phyloP scores from a whole-genome alignment of 2,888 invertebrate genomes.

The Platerodrilus igneus region DNA sequence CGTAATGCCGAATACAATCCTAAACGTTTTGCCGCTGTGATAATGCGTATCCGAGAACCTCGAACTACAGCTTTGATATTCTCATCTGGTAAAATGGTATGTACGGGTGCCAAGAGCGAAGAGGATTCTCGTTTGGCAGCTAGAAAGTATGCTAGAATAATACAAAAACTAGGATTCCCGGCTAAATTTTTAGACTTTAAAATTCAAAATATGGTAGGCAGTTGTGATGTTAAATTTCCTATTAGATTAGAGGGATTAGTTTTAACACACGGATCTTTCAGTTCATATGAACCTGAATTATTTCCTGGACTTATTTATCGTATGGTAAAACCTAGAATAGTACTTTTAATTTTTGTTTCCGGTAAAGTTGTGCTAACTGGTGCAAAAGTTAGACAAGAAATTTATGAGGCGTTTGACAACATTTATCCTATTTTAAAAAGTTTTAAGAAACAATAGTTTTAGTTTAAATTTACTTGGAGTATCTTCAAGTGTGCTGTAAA shows the following conservation, averaged over 20 bases:
- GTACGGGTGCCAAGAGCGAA: conserved; percentile 82
- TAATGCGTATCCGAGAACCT: conserved; percentile 90
- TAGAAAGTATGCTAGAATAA: conserved; percentile 75
- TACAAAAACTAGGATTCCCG: conserved; percentile 74
- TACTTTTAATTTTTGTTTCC: conserved; percentile 76
- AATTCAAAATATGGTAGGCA: conserved; percentile 83
- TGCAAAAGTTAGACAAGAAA: conserved; percentile 68
- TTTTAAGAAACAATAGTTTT: conserved; percentile 62
- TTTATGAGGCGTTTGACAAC: conserved; percentile 71
- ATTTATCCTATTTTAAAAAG: conserved; percentile 73
- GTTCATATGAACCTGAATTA: conserved; percentile 74
- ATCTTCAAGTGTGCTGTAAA: too few relatives aligned
- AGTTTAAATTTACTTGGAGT: too few relatives aligned
- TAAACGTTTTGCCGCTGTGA: conserved; percentile 97
- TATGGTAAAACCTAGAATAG: conserved; percentile 76
- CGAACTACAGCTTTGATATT: conserved; percentile 83
- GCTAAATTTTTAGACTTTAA: conserved; percentile 76
- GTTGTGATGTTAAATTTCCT: conserved; percentile 82
- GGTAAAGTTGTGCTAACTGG: conserved; percentile 81
- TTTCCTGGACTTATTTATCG: conserved; percentile 81
- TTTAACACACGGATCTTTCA: conserved; percentile 75
- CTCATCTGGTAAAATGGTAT: conserved; percentile 83
- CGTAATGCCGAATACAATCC: conserved; percentile 99
- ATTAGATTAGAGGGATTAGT: conserved; percentile 75
- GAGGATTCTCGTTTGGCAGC: conserved; percentile 74